Conservation (phyloP, 2,797 vertebrate genomes). For the Falco berigora region DNA sequence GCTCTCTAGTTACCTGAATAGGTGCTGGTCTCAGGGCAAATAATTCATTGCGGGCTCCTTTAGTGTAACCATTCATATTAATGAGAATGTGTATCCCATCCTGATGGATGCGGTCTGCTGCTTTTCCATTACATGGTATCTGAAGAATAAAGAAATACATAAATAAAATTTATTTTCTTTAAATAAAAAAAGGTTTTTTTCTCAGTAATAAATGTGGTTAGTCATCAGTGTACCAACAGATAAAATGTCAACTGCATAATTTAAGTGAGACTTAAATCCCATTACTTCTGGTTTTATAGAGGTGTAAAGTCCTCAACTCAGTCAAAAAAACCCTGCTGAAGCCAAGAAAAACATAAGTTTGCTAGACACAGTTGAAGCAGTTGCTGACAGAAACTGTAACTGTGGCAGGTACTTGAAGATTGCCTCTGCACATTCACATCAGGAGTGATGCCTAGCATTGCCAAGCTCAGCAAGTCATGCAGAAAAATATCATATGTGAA, state of each 20-base stretch:
- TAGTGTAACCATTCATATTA: slow-evolving; percentile 99
- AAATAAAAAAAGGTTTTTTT: background rate
- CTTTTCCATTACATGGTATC: slow-evolving; percentile 98
- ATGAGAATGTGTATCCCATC: slow-evolving; percentile 95
- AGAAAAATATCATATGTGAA: background rate
- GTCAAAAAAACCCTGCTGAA: background rate
- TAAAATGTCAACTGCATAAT: background rate
- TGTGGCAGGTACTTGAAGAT: background rate
- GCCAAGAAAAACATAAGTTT: background rate
- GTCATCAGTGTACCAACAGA: background rate
- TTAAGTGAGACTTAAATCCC: background rate
- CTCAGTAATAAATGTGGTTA: background rate
- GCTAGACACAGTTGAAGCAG: background rate
- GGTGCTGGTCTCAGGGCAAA: slow-evolving; percentile 94
- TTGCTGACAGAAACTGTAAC: background rate
- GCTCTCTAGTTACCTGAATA: slow-evolving; percentile 80
- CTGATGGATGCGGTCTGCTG: slow-evolving; percentile 97
- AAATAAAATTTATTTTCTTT: background rate
- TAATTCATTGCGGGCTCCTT: slow-evolving; percentile 94
- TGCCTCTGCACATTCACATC: background rate
- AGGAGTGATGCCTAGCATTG: background rate
- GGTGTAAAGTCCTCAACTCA: background rate
- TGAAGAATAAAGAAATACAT: slow-evolving; percentile 24
- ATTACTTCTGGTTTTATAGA: background rate
- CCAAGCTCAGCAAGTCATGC: background rate